Conservation (phyloP, 2,797 vertebrate genomes). For the Masticophis lateralis region DNA sequence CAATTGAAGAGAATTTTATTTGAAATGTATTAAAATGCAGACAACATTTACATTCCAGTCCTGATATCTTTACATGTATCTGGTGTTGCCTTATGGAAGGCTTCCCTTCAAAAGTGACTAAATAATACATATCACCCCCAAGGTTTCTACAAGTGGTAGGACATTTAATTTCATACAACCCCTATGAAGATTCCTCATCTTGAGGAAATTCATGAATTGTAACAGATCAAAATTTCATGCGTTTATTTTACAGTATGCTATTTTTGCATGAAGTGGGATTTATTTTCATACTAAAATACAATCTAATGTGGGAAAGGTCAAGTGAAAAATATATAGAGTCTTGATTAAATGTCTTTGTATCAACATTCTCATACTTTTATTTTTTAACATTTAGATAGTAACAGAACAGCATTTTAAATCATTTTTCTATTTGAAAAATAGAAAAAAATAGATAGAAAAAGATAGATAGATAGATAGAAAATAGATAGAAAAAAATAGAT, state of each 20-base stretch:
- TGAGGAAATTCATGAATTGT: background rate
- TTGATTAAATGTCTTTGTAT: background rate
- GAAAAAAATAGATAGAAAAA: no score
- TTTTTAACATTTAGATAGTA: background rate
- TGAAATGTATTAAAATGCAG: constrained; percentile 36
- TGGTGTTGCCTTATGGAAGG: background rate
- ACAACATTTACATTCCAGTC: constrained; percentile 36
- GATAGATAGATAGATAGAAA: no score
- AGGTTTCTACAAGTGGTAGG: background rate
- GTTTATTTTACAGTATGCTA: background rate
- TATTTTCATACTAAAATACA: background rate
- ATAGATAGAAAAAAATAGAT: no score
- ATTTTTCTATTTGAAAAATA: background rate
- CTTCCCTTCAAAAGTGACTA: background rate
- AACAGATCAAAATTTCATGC: background rate
- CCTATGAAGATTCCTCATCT: background rate
- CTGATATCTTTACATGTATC: constrained; percentile 5
- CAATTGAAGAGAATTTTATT: constrained; percentile 41
- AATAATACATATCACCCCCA: background rate
- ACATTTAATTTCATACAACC: background rate
- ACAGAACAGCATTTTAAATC: background rate
- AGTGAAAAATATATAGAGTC: background rate
- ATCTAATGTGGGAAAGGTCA: background rate
- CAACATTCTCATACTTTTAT: constrained; percentile 9
- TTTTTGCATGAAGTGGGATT: background rate